Evolutionary conservation across 2,888 invertebrate genomes (phyloP), one percentile per base, ranked within the genome.

Genomic region (Rhabditoides inermis): DNA sequence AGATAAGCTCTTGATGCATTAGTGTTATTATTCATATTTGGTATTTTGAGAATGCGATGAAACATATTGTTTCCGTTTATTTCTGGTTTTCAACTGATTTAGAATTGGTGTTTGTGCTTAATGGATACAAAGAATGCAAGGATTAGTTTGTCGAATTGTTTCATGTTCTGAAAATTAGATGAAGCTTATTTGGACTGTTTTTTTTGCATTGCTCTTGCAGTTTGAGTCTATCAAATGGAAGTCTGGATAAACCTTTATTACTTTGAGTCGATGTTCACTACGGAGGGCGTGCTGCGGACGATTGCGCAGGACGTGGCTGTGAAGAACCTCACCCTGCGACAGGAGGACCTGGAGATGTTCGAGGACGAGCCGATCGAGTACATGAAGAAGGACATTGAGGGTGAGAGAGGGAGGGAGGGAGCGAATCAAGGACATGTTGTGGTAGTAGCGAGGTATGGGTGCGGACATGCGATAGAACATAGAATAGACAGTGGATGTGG

Each of bases 361-460:
- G 91, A 92, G 78, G 94, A 95, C 77, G 95, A 94, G 76, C 89
- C 98, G 0, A 92, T 98, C 74, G 98, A 99, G 79, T 94, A 90
- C 76, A 90, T 91, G 58, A 82, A 90, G 3, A 82, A 91, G 28
- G 98, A 98, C 79, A 90, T 99, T 60, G 98, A 98, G 81, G 95
- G 95, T 5, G n/a, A 22, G 54, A 12, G 28, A 32, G 15, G 15
- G 10, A 10, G 32, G 32, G 15, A 32, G 7, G 32, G 32, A 32
- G 20, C 12, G 20, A 20, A 20, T 12, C 7, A 39, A 39, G 20
- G 15, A 39, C n/a, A n/a, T 39, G 10, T 10, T 6, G n/a, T 12
- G 6, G 20, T 32, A 10, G 32, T 32, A 32, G 10, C 15, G 7
- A 10, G 32, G 15, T 32, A 32, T 32, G 32, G 7, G 32, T 32